A percentile compares a stretch with the other conserved stretches of the same genome.
phyloP scores from a whole-genome alignment of 2,113 vertebrate species.

The Cynopterus brachyotis region DNA sequence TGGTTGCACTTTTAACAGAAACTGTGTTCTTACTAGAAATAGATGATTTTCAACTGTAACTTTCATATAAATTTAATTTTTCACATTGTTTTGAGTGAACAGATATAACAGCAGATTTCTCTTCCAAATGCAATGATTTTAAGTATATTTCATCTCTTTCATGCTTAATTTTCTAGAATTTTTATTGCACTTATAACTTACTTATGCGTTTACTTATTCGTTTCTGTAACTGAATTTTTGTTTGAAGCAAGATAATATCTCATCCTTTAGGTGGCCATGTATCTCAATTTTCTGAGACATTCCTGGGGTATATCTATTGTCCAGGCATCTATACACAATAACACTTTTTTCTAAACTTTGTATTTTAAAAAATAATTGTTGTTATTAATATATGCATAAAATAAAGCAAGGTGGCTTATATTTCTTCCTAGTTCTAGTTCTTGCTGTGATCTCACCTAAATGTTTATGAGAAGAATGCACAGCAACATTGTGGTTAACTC shows the following conservation, averaged over 20 bases:
- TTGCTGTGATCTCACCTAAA: neutral
- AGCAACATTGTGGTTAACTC: neutral
- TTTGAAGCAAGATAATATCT: constrained; percentile 37
- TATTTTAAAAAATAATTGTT: neutral
- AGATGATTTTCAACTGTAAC: constrained; percentile 70
- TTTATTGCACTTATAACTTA: constrained; percentile 60
- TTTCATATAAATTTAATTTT: constrained; percentile 66
- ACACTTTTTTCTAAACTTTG: neutral
- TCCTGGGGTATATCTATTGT: neutral
- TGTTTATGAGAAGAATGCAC: neutral
- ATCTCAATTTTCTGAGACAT: neutral
- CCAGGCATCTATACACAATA: neutral
- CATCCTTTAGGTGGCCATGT: neutral
- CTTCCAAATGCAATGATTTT: constrained; percentile 22
- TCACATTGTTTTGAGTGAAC: constrained; percentile 66
- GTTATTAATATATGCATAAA: neutral
- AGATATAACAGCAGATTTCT: constrained; percentile 67
- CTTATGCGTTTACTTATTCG: constrained; percentile 56
- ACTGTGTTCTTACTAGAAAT: constrained; percentile 63
- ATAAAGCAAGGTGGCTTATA: neutral
- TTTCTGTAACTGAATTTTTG: constrained; percentile 39
- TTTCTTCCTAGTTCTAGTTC: neutral
- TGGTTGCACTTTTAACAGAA: constrained; percentile 60
- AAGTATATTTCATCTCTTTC: constrained; percentile 52
- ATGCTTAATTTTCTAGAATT: constrained; percentile 39